Percentiles rank a stretch among this genome's conserved stretches.
These are phyloP conservation scores for Enteromius paludinosus DNA, from an alignment of 2,797 vertebrate genomes.

Conservation along the genomic window DNA sequence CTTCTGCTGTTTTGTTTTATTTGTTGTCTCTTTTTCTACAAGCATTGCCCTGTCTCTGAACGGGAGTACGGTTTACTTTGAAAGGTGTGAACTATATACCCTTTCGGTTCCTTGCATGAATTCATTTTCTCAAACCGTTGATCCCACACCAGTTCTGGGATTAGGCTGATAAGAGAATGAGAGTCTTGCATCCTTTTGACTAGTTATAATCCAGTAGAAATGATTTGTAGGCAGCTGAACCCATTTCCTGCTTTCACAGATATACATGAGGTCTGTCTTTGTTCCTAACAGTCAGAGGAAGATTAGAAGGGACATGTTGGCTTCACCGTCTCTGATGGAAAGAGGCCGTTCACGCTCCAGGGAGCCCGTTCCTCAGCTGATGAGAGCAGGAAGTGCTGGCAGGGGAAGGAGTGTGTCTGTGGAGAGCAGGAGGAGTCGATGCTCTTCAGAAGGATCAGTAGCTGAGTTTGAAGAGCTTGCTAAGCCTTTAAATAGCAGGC, in stretches of 20 bases:
- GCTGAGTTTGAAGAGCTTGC: constrained; percentile 83
- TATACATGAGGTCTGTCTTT: background rate
- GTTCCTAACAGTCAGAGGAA: constrained; percentile 77
- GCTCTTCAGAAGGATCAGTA: constrained; percentile 83
- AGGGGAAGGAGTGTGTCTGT: constrained; percentile 76
- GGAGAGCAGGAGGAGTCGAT: constrained; percentile 84
- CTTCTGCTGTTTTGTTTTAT: constrained; percentile 26
- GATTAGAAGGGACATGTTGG: constrained; percentile 75
- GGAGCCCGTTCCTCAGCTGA: constrained; percentile 68
- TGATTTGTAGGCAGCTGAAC: background rate
- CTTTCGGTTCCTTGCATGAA: background rate
- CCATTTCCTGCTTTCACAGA: constrained; percentile 2
- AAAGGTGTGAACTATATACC: constrained; percentile 41
- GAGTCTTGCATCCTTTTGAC: background rate
- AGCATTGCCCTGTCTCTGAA: constrained; percentile 37
- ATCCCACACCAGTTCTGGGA: background rate
- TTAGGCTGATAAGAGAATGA: constrained; percentile 3
- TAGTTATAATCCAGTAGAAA: background rate
- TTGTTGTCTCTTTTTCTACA: constrained; percentile 11
- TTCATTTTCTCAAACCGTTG: background rate
- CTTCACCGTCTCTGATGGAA: constrained; percentile 72
- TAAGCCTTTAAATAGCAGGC: constrained; percentile 70
- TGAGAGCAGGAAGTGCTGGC: constrained; percentile 66
- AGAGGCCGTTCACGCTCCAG: constrained; percentile 82
- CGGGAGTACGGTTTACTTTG: constrained; percentile 49